These are phyloP conservation scores for Calephelis virginiensis DNA, from an alignment of 1,140 invertebrate species.

Conservation along the genomic window DNA sequence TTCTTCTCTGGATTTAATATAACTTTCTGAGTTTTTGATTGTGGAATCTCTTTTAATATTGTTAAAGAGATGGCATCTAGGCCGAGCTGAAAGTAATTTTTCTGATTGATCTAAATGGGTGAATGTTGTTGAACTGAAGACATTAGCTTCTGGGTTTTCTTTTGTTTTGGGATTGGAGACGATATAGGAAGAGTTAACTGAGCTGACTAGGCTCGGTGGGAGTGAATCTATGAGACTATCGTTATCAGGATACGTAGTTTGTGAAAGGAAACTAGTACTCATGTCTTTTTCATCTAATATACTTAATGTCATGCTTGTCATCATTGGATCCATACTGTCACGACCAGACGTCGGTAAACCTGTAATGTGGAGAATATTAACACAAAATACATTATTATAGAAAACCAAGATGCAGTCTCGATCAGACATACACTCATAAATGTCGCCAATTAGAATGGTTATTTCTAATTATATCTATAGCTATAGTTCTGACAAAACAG, in stretches of 20 bases:
- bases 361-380: slow-evolving; percentile 30
- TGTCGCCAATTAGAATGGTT: too few species aligned
- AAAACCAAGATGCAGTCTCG: too few species aligned
- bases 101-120: slow-evolving; percentile 68
- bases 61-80: slow-evolving; percentile 56
- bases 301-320: slow-evolving; percentile 74
- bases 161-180: slow-evolving; percentile 59
- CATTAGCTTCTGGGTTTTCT: slow-evolving; percentile 63
- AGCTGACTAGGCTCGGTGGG: slow-evolving; percentile 67
- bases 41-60: slow-evolving; percentile 59
- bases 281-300: slow-evolving; percentile 77
- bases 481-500: too few species aligned
- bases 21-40: slow-evolving; percentile 58
- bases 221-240: slow-evolving; percentile 72
- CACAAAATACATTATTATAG: too few species aligned
- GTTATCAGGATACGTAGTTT: slow-evolving; percentile 72
- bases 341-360: slow-evolving; percentile 53
- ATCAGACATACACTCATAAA: background rate
- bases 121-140: slow-evolving; percentile 75
- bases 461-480: too few species aligned
- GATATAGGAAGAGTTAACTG: slow-evolving; percentile 69
- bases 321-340: slow-evolving; percentile 68
- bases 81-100: slow-evolving; percentile 55
- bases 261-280: slow-evolving; percentile 76
- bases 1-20: slow-evolving; percentile 64